These are phyloP conservation scores for Coelopa frigida DNA, from an alignment of 1,140 invertebrate genomes.

Conservation along the genomic window DNA sequence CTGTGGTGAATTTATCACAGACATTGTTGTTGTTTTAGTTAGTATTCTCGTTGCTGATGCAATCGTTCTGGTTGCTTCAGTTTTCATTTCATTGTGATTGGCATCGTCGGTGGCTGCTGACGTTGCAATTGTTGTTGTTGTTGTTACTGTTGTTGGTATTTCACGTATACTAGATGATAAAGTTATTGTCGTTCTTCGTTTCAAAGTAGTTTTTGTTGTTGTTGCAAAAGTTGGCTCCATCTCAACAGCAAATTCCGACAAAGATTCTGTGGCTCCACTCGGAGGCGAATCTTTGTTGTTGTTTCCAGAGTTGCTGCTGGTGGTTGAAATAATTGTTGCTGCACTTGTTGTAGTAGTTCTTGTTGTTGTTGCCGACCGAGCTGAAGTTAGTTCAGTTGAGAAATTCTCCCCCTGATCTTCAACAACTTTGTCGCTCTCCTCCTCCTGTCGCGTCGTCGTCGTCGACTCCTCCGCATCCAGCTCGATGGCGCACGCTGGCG, in stretches of 20 bases:
- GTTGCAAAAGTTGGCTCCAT: not conserved
- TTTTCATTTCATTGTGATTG: not conserved
- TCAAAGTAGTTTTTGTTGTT: not conserved
- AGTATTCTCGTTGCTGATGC: conserved; percentile 21
- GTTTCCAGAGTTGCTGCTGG: not conserved
- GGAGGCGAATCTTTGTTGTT: conserved; percentile 3
- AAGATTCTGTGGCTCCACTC: not conserved
- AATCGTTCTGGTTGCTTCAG: conserved; percentile 4
- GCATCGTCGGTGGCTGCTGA: conserved; percentile 17
- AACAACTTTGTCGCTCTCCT: conserved; percentile 6
- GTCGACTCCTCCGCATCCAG: not conserved
- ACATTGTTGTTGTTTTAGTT: conserved; percentile 9
- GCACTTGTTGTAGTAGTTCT: conserved; percentile 23
- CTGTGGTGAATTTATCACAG: conserved; percentile 1
- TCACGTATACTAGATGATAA: not conserved
- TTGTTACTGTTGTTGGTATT: not conserved
- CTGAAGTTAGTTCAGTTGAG: too few relatives aligned
- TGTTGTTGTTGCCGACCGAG: too few relatives aligned
- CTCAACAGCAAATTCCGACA: not conserved
- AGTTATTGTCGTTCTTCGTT: too few relatives aligned
- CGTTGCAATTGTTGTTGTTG: conserved; percentile 20
- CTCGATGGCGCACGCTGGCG: conserved; percentile 7
- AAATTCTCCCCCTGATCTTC: conserved; percentile 1
- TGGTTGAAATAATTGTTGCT: conserved; percentile 3
- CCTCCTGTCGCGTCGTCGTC: conserved; percentile 14